Percentiles rank a stretch among this genome's conserved stretches.
These are phyloP conservation scores for Napeogenes sylphis DNA, from an alignment of 2,888 invertebrate species.

Conservation along the genomic window DNA sequence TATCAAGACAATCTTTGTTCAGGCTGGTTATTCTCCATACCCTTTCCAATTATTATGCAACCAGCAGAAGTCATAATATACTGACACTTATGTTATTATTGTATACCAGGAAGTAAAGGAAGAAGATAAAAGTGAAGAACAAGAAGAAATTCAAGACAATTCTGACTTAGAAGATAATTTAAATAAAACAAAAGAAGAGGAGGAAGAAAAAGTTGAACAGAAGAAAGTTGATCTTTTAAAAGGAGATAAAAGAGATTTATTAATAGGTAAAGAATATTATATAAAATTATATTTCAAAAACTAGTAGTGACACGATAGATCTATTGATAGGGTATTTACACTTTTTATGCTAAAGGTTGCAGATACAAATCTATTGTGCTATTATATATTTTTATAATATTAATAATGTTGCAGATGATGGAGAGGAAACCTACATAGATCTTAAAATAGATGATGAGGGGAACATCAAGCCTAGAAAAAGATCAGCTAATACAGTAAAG, in stretches of 20 bases:
- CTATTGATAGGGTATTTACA: too few species aligned
- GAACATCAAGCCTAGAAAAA: constrained; percentile 57
- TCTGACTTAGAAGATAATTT: constrained; percentile 22
- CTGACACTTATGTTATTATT: background rate
- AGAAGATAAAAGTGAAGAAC: constrained; percentile 28
- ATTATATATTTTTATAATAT: background rate
- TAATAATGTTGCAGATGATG: constrained; percentile 46
- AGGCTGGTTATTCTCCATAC: too few species aligned
- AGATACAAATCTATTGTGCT: too few species aligned
- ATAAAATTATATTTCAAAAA: background rate
- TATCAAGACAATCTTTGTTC: too few species aligned
- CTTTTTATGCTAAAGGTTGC: too few species aligned
- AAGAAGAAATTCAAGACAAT: constrained; percentile 41
- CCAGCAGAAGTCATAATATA: background rate
- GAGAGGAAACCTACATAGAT: constrained; percentile 66
- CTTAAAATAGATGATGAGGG: constrained; percentile 64
- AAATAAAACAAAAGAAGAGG: constrained; percentile 41
- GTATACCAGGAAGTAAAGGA: constrained; percentile 43
- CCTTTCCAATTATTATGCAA: too few species aligned
- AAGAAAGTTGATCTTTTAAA: constrained; percentile 57
- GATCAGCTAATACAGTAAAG: constrained; percentile 32
- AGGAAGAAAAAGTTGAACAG: constrained; percentile 45
- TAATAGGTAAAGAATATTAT: constrained; percentile 49
- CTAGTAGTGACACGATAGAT: too few species aligned
- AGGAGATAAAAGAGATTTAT: constrained; percentile 66